Percentiles rank a stretch among this genome's conserved stretches.
These are phyloP conservation scores for Eolophus roseicapilla DNA, from an alignment of 2,113 vertebrate genomes.

Conservation along the genomic window DNA sequence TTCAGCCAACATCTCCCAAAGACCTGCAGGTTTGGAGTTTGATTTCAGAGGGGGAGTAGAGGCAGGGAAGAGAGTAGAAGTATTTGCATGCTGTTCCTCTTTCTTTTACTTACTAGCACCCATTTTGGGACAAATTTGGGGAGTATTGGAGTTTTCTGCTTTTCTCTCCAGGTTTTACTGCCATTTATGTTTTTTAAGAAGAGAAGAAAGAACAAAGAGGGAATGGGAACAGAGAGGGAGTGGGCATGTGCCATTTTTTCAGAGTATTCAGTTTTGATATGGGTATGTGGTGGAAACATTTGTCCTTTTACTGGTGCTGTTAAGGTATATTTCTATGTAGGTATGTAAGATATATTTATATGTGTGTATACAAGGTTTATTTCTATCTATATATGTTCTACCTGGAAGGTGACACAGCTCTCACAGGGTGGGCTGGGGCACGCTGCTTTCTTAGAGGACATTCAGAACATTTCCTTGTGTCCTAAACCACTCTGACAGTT, in stretches of 20 bases:
- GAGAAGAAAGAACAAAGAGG: not conserved
- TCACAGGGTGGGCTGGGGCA: not conserved
- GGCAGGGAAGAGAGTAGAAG: not conserved
- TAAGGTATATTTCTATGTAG: not conserved
- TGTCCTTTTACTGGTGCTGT: not conserved
- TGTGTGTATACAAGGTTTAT: not conserved
- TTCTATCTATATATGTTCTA: not conserved
- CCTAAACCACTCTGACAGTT: not conserved
- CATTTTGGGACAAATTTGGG: not conserved
- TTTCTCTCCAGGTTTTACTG: not conserved
- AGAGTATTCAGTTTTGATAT: not conserved
- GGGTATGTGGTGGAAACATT: not conserved
- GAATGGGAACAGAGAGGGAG: not conserved
- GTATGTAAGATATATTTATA: not conserved
- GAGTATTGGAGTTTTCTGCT: not conserved
- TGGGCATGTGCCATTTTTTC: accelerated
- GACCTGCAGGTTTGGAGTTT: not conserved
- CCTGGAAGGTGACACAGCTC: not conserved
- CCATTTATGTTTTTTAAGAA: not conserved
- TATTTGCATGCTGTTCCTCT: not conserved
- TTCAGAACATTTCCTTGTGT: not conserved
- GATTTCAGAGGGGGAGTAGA: not conserved
- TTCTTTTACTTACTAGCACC: not conserved
- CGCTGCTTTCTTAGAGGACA: not conserved
- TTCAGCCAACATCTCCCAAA: not conserved